A percentile compares a stretch with the other conserved stretches of the same genome.
These are phyloP conservation scores for Sebastes taczanowskii DNA, from an alignment of 2,797 vertebrate species.

Conservation along the genomic window DNA sequence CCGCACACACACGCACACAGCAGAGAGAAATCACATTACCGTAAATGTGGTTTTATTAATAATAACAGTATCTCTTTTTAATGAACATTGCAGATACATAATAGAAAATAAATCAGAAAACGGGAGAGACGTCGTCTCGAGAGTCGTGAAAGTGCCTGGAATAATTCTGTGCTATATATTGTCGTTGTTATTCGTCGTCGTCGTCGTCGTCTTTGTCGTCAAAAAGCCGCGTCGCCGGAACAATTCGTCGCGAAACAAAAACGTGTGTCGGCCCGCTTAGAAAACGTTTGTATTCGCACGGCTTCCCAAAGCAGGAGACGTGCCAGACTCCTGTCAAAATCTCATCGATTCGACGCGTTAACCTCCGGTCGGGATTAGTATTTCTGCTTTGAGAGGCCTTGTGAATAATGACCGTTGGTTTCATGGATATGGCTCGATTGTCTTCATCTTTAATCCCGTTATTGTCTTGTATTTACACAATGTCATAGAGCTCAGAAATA, in stretches of 20 bases:
- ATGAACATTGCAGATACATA: conserved; percentile 87
- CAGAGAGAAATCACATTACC: conserved; percentile 50
- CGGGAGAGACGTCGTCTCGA: conserved; percentile 82
- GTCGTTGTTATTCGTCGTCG: conserved; percentile 60
- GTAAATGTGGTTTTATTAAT: conserved; percentile 83
- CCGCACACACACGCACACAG: conserved; percentile 36
- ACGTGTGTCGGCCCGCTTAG: conserved; percentile 26
- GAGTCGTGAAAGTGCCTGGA: conserved; percentile 94
- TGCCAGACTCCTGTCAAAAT: conserved; percentile 1
- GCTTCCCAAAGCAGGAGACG: conserved; percentile 28
- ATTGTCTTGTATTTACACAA: conserved; percentile 80
- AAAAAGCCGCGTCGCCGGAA: conserved; percentile 63
- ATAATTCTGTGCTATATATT: conserved; percentile 85
- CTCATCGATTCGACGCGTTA: not conserved
- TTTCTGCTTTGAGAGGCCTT: conserved; percentile 36
- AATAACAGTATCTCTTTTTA: conserved; percentile 85
- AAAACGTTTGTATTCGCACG: conserved; percentile 46
- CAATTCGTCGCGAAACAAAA: conserved; percentile 52
- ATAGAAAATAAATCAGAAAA: conserved; percentile 84
- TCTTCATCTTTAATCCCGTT: conserved; percentile 75
- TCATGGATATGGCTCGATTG: conserved; percentile 81
- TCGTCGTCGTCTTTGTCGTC: conserved; percentile 44
- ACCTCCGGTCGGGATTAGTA: conserved; percentile 18
- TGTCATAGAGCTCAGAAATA: conserved; percentile 36
- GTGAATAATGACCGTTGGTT: conserved; percentile 47